phyloP scores from a whole-genome alignment of 2,113 vertebrate species.

The Gnathonemus longibarbis region DNA sequence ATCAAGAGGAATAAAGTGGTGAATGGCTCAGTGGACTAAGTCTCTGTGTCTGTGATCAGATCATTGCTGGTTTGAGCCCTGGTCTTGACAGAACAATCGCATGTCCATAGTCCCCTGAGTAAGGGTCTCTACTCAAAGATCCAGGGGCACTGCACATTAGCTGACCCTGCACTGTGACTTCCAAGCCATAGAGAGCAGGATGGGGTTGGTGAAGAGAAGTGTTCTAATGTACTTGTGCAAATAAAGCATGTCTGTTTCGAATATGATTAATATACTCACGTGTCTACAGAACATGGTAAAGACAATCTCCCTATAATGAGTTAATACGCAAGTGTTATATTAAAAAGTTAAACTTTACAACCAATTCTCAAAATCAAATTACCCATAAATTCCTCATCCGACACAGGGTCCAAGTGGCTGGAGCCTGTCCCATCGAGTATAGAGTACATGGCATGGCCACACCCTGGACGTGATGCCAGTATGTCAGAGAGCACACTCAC shows the following conservation, averaged over 20 bases:
- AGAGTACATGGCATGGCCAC: background rate
- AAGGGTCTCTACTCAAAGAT: background rate
- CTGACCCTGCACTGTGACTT: background rate
- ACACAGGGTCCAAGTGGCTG: background rate
- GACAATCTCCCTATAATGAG: background rate
- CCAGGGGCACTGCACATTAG: background rate
- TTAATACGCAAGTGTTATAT: background rate
- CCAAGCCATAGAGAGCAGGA: background rate
- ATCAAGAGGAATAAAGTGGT: background rate
- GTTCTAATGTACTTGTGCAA: background rate
- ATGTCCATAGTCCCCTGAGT: background rate
- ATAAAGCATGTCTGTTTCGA: background rate
- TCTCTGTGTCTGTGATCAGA: background rate
- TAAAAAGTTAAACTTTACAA: background rate
- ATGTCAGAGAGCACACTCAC: background rate
- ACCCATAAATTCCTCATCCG: background rate
- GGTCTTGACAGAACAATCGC: too few relatives aligned
- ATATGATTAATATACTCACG: background rate
- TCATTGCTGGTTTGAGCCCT: background rate
- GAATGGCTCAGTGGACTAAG: background rate
- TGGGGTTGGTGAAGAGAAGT: background rate
- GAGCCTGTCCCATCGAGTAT: background rate
- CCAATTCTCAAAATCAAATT: background rate
- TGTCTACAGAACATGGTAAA: background rate
- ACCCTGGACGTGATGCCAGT: background rate